Percentiles rank a stretch among this genome's conserved stretches.
Evolutionary conservation across 2,888 invertebrate species (phyloP).

Genomic region (Trachelus stipa): DNA sequence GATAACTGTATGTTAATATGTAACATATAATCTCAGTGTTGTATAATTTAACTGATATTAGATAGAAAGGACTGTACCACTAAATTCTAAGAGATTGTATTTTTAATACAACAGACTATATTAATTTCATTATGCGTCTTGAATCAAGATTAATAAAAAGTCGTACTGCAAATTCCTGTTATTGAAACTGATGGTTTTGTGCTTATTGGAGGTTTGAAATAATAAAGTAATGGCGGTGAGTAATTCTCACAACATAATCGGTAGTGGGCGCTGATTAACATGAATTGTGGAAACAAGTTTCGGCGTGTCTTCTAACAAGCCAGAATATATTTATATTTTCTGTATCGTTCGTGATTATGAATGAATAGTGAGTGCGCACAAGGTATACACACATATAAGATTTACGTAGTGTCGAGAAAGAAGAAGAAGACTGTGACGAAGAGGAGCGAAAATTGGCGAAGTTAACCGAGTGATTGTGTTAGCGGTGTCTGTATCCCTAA

Average conservation of each 20-base stretch:
- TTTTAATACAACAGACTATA: background rate
- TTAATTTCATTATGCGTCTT: background rate
- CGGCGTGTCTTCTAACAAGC: background rate
- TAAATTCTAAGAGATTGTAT: background rate
- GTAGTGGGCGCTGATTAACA: background rate
- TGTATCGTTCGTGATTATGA: background rate
- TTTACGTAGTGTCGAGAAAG: background rate
- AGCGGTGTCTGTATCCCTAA: background rate
- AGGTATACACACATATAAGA: background rate
- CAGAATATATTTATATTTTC: background rate
- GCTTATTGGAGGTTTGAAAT: background rate
- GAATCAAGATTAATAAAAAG: background rate
- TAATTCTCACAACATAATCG: background rate
- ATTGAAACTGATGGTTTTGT: background rate
- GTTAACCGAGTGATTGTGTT: background rate
- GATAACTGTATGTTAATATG: background rate
- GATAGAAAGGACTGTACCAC: background rate
- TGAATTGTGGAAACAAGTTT: background rate
- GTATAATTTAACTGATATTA: background rate
- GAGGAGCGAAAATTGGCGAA: background rate
- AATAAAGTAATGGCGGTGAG: background rate
- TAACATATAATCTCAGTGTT: background rate
- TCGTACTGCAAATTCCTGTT: background rate
- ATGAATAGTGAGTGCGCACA: background rate
- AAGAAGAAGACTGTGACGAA: background rate